Evolutionary conservation across 2,797 vertebrate genomes (phyloP).

Genomic region (Sebastes oblongus): DNA sequence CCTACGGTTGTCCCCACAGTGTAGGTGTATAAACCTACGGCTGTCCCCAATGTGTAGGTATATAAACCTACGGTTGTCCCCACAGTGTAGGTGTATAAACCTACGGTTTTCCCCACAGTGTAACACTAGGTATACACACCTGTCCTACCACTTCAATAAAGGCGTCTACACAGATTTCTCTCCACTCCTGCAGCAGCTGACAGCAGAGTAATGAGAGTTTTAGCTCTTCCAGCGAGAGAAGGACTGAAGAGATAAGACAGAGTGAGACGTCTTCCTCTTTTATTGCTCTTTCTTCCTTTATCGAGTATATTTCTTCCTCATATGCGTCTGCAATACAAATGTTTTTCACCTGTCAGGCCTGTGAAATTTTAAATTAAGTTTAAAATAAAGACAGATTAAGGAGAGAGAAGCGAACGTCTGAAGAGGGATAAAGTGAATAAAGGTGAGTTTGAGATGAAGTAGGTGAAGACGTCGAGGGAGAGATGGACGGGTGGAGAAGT

Average conservation of each 20-base stretch:
- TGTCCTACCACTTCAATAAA: constrained; percentile 17
- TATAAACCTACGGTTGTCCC: not conserved
- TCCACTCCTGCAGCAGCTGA: constrained; percentile 35
- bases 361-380: not conserved
- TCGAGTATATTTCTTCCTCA: constrained; percentile 16
- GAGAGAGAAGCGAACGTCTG: not conserved
- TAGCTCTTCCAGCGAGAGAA: constrained; percentile 14
- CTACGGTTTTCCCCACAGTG: not conserved
- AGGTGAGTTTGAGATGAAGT: not conserved
- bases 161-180: not conserved
- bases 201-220: constrained; percentile 46
- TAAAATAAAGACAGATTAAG: not conserved
- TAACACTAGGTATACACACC: not conserved
- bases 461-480: not conserved
- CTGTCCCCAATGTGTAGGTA: not conserved
- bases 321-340: constrained; percentile 17
- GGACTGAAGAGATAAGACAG: constrained; percentile 33
- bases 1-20: not conserved
- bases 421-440: not conserved
- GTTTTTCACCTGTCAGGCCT: constrained; percentile 14
- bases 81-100: not conserved
- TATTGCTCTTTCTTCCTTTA: constrained; percentile 8
- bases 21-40: not conserved
- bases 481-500: not conserved
- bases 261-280: constrained; percentile 14